phyloP scores from a whole-genome alignment of 2,888 invertebrate genomes.

The Athripsodes cinereus region DNA sequence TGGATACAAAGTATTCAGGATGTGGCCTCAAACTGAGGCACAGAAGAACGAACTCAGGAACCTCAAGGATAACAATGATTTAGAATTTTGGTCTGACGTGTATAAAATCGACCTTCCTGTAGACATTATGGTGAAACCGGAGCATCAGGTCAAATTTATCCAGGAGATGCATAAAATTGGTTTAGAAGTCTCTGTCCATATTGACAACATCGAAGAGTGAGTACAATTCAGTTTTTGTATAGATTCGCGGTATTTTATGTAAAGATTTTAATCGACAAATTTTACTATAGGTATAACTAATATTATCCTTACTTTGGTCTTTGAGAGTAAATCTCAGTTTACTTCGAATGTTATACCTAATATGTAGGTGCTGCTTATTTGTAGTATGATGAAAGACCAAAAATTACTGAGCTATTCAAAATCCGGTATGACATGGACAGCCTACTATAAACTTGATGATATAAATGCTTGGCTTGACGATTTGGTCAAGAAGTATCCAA shows the following conservation, averaged over 20 bases:
- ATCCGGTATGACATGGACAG: constrained; percentile 55
- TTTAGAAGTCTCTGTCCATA: constrained; percentile 40
- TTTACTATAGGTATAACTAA: too few relatives aligned
- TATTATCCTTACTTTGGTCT: too few relatives aligned
- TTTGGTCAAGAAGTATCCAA: constrained; percentile 43
- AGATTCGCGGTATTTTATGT: neutral
- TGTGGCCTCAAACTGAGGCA: constrained; percentile 43
- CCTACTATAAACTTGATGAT: constrained; percentile 53
- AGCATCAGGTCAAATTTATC: constrained; percentile 11
- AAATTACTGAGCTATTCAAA: too few relatives aligned
- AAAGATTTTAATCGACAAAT: neutral
- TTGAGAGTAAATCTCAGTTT: too few relatives aligned
- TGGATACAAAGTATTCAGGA: constrained; percentile 51
- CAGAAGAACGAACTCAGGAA: constrained; percentile 47
- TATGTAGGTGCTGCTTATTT: too few relatives aligned
- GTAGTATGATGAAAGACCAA: too few relatives aligned
- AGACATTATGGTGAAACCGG: constrained; percentile 47
- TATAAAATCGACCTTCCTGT: constrained; percentile 39
- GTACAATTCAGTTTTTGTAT: constrained; percentile 21
- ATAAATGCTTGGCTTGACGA: constrained; percentile 56
- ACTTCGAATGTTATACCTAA: too few relatives aligned
- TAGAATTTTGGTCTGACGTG: constrained; percentile 46
- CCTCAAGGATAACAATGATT: constrained; percentile 36
- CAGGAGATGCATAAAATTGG: constrained; percentile 34
- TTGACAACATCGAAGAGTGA: constrained; percentile 49